These are phyloP conservation scores for Styela plicata DNA, from an alignment of 23 tunicate species.

Conservation along the genomic window DNA sequence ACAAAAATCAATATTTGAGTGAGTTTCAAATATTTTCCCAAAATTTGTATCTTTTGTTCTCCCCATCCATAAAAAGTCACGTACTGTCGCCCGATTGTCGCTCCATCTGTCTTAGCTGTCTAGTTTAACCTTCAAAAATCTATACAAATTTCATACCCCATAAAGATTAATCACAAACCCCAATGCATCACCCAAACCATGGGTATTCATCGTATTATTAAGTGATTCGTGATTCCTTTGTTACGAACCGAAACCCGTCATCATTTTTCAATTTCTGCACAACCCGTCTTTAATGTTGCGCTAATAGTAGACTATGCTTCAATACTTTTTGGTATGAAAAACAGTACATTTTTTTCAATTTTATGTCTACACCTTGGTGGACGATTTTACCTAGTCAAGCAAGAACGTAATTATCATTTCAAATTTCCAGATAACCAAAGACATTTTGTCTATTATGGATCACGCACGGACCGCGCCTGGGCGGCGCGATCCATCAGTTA, in stretches of 20 bases:
- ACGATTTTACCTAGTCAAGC: too few species aligned
- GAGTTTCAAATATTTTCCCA: too few species aligned
- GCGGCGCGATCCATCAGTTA: too few species aligned
- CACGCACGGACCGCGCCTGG: not conserved
- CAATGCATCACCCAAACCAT: not conserved
- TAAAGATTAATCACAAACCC: slow-evolving; percentile 22
- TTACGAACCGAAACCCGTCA: slow-evolving; percentile 21
- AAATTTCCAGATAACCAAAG: too few species aligned
- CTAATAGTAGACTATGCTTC: slow-evolving; percentile 4
- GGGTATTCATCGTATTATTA: not conserved
- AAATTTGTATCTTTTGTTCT: too few species aligned
- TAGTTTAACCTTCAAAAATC: not conserved
- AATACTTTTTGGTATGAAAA: not conserved
- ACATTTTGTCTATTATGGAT: too few species aligned
- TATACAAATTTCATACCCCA: not conserved
- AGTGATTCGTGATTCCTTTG: not conserved
- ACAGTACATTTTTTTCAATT: not conserved
- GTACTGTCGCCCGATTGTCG: not conserved
- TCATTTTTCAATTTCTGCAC: slow-evolving; percentile 15
- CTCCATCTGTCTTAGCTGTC: not conserved
- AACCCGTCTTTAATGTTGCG: not conserved
- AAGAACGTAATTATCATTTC: too few species aligned
- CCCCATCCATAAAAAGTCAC: not conserved
- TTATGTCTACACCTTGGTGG: too few species aligned
- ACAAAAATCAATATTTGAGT: too few species aligned